A percentile compares a stretch with the other conserved stretches of the same genome.
Conservation (phyloP, 2,113 vertebrate genomes). For the Nipponia nippon region DNA sequence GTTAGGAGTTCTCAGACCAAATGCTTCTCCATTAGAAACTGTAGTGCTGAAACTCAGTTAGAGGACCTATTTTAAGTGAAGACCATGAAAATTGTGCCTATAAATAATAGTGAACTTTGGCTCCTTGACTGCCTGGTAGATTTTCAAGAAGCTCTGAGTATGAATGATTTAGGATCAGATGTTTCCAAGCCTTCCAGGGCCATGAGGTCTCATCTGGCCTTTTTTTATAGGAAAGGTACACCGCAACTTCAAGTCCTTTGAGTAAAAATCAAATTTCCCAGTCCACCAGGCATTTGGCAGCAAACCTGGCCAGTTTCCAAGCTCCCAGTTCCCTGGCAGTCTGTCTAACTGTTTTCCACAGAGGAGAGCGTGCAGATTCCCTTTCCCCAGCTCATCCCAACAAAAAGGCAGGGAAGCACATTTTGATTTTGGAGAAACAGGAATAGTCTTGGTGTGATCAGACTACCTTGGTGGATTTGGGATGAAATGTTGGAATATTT, state of each 20-base stretch:
- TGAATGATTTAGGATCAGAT: background rate
- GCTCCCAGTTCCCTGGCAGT: background rate
- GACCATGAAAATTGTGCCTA: background rate
- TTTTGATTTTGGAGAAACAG: background rate
- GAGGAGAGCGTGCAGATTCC: fast-evolving
- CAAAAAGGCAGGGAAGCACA: background rate
- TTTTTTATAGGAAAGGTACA: background rate
- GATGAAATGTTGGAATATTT: background rate
- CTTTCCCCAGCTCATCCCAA: background rate
- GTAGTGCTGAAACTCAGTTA: background rate
- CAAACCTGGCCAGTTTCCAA: background rate
- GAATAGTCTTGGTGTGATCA: background rate
- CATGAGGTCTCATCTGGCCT: background rate
- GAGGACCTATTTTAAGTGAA: background rate
- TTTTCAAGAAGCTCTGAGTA: background rate
- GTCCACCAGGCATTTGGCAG: background rate
- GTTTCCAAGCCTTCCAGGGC: background rate
- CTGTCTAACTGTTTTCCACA: background rate
- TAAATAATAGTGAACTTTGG: background rate
- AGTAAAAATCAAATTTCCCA: background rate
- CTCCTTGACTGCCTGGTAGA: background rate
- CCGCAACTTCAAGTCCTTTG: background rate
- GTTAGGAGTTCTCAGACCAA: background rate
- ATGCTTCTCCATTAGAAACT: background rate
- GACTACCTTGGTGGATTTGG: background rate